These are phyloP conservation scores for Ceratitis capitata DNA, from an alignment of 1,140 invertebrate species.

Conservation along the genomic window DNA sequence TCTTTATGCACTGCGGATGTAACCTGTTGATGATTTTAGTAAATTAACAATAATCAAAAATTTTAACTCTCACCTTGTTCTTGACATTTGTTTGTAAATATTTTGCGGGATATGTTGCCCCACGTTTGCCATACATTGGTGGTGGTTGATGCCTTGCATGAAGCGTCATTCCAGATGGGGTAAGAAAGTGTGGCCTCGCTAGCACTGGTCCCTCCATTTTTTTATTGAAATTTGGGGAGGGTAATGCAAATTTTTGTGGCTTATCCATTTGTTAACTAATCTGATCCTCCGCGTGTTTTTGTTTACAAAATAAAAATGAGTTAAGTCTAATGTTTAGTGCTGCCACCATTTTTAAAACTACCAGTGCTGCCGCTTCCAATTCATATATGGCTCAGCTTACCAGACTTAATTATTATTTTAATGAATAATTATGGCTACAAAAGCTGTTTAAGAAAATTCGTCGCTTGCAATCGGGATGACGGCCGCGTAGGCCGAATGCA, in stretches of 20 bases:
- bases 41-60: neutral
- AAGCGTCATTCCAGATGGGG: conserved; percentile 61
- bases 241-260: conserved; percentile 52
- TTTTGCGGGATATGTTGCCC: conserved; percentile 59
- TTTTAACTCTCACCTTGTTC: conserved; percentile 7
- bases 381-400: too few relatives aligned
- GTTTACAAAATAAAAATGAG: conserved; percentile 16
- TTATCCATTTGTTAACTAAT: conserved; percentile 46
- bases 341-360: neutral
- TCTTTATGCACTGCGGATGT: neutral
- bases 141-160: conserved; percentile 62
- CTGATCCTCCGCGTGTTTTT: neutral
- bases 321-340: too few relatives aligned
- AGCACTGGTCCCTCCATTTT: conserved; percentile 38
- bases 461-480: too few relatives aligned
- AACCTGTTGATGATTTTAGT: neutral
- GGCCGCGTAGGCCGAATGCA: too few relatives aligned
- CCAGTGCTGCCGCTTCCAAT: too few relatives aligned
- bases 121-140: conserved; percentile 64
- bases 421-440: too few relatives aligned
- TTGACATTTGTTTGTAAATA: conserved; percentile 42
- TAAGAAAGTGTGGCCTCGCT: conserved; percentile 51
- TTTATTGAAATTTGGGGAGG: conserved; percentile 56
- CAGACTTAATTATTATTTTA: too few relatives aligned
- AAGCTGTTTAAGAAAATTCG: too few relatives aligned